Conservation (phyloP, 2,888 invertebrate species). For the Hermaeophaga mercurialis region DNA sequence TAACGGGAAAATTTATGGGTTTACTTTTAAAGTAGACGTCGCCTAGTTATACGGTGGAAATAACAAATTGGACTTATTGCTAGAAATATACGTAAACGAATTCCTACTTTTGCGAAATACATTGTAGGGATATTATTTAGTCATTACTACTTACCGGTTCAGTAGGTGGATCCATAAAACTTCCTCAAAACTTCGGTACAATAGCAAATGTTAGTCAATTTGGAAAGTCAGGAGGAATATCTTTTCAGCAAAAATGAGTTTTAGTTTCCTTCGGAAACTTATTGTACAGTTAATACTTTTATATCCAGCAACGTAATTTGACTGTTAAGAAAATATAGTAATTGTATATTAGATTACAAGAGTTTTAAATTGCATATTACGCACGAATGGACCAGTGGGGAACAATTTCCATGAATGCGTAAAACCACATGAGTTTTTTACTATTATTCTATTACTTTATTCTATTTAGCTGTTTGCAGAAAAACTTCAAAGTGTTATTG, state of each 20-base stretch:
- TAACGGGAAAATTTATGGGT: constrained; percentile 12
- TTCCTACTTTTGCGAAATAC: constrained; percentile 17
- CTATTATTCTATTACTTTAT: too few species aligned
- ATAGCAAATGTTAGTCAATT: constrained; percentile 31
- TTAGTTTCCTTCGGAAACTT: neutral
- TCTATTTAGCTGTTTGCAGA: too few species aligned
- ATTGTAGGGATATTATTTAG: constrained; percentile 25
- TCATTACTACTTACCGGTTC: constrained; percentile 27
- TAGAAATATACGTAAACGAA: constrained; percentile 13
- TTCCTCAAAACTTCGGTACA: constrained; percentile 28
- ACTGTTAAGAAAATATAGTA: too few species aligned
- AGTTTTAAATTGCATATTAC: too few species aligned
- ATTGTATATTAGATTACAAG: too few species aligned
- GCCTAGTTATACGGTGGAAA: constrained; percentile 17
- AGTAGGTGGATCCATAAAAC: constrained; percentile 28
- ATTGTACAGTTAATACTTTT: too few species aligned
- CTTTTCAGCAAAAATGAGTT: constrained; percentile 19
- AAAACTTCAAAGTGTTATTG: too few species aligned
- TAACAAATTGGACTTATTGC: constrained; percentile 14
- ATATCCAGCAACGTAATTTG: too few species aligned
- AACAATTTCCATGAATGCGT: too few species aligned
- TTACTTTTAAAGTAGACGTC: constrained; percentile 15
- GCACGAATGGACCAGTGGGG: too few species aligned
- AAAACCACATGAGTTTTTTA: too few species aligned
- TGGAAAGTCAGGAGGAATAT: constrained; percentile 18